Conservation (phyloP, 2,888 invertebrate species). For the Congeria kusceri region DNA sequence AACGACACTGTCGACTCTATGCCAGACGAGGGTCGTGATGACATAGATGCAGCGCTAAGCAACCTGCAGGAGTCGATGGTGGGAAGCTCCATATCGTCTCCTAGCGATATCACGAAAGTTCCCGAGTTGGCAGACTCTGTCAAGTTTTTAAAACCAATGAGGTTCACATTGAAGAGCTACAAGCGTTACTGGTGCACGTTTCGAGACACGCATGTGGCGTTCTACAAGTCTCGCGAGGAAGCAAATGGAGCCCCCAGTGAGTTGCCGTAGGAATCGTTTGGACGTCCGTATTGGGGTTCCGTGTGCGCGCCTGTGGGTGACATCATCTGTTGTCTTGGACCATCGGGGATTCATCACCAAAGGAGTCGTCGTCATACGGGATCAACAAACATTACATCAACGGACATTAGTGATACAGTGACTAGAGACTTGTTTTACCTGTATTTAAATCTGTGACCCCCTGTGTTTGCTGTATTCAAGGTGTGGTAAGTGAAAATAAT, state of each 20-base stretch:
- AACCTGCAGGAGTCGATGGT: conserved; percentile 97
- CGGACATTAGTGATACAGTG: too few species aligned
- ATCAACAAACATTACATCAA: too few species aligned
- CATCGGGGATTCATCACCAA: too few species aligned
- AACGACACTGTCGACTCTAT: conserved; percentile 93
- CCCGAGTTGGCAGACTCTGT: conserved; percentile 97
- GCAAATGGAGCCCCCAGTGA: conserved; percentile 76
- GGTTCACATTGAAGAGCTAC: conserved; percentile 97
- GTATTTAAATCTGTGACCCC: too few species aligned
- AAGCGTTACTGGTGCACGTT: conserved; percentile 98
- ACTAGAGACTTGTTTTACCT: too few species aligned
- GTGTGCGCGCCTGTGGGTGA: too few species aligned
- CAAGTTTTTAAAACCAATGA: conserved; percentile 96
- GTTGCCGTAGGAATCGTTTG: too few species aligned
- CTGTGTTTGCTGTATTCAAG: too few species aligned
- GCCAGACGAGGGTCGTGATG: conserved; percentile 93
- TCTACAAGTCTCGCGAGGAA: conserved; percentile 92
- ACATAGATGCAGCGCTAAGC: conserved; percentile 97
- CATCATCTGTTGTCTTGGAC: too few species aligned
- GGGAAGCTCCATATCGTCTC: conserved; percentile 89
- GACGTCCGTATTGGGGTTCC: too few species aligned
- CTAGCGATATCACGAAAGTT: conserved; percentile 95
- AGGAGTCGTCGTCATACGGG: too few species aligned
- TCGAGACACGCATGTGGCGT: conserved; percentile 94
- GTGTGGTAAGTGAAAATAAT: too few species aligned